Conservation (phyloP, 2,797 vertebrate species). For the Hippopotamyrus pictus region DNA sequence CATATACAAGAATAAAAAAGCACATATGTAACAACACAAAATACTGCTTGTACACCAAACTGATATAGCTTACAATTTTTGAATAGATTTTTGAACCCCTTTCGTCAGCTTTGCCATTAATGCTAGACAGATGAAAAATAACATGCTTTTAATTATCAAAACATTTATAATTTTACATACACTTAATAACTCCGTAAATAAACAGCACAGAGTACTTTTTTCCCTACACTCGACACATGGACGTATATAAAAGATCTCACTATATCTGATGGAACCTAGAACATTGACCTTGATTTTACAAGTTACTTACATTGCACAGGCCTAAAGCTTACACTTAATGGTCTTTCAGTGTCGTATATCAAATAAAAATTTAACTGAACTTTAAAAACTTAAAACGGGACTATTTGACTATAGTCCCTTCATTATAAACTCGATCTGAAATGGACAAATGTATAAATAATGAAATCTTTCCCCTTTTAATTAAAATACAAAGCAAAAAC, state of each 20-base stretch:
- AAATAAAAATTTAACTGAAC: slow-evolving; percentile 27
- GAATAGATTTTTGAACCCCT: slow-evolving; percentile 50
- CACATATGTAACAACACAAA: slow-evolving; percentile 50
- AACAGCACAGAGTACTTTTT: slow-evolving; percentile 76
- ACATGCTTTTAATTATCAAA: slow-evolving; percentile 82
- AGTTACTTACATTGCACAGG: slow-evolving; percentile 78
- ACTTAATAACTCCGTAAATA: slow-evolving; percentile 76
- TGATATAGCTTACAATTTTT: slow-evolving; percentile 38
- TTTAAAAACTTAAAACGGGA: slow-evolving; percentile 39
- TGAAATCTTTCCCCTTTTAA: slow-evolving; percentile 31
- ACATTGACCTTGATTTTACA: slow-evolving; percentile 79
- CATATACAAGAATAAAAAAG: slow-evolving; percentile 62
- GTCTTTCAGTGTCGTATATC: slow-evolving; percentile 41
- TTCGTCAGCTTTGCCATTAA: slow-evolving; percentile 49
- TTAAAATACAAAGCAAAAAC: slow-evolving; percentile 38
- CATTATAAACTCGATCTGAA: slow-evolving; percentile 15
- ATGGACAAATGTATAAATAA: slow-evolving; percentile 22
- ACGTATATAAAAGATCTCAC: slow-evolving; percentile 62
- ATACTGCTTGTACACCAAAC: slow-evolving; percentile 55
- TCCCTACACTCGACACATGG: slow-evolving; percentile 73
- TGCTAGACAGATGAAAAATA: slow-evolving; percentile 63
- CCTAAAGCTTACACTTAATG: slow-evolving; percentile 61
- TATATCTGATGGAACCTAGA: slow-evolving; percentile 65
- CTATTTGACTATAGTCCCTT: slow-evolving; percentile 36
- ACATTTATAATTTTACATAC: slow-evolving; percentile 74